These are phyloP conservation scores for Procambarus clarkii DNA, from an alignment of 1,140 invertebrate species.

Conservation along the genomic window DNA sequence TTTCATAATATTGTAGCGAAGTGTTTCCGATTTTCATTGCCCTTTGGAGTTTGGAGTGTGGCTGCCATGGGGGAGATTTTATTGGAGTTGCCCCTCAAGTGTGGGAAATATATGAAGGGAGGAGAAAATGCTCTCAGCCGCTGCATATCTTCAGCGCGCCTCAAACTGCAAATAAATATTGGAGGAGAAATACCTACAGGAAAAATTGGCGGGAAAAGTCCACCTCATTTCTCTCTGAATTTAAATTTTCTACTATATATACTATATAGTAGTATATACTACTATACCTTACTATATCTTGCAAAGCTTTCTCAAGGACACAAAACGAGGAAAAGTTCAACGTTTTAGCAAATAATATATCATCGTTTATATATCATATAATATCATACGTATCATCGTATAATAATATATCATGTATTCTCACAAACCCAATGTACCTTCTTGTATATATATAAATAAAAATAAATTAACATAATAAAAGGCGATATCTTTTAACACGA, in stretches of 20 bases:
- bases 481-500: too few relatives aligned
- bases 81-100: not conserved
- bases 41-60: not conserved
- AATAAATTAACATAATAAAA: too few relatives aligned
- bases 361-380: too few relatives aligned
- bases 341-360: too few relatives aligned
- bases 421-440: too few relatives aligned
- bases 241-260: not conserved
- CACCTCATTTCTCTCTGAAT: not conserved
- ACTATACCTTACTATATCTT: not conserved
- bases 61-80: not conserved
- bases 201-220: not conserved
- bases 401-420: too few relatives aligned
- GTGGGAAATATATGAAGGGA: not conserved
- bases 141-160: not conserved
- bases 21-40: not conserved
- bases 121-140: not conserved
- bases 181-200: not conserved
- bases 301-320: not conserved
- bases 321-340: not conserved
- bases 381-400: too few relatives aligned
- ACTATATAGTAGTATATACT: too few relatives aligned
- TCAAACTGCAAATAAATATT: not conserved
- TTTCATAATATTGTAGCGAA: not conserved
- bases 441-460: too few relatives aligned